Base-by-base conservation (phyloP, 1,140 invertebrate genomes). In the Mamestra configurata region DNA sequence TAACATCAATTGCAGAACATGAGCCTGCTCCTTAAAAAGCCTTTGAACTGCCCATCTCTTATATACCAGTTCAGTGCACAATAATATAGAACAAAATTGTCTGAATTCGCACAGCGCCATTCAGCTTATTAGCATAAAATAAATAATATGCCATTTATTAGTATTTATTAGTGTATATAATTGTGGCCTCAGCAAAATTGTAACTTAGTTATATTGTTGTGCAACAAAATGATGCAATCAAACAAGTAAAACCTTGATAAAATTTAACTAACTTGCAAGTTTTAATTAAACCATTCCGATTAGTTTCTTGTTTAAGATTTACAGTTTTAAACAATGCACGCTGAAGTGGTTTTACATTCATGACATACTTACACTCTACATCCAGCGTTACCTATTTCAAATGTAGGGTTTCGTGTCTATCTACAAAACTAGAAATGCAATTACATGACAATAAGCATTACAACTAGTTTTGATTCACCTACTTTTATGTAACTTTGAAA, bases 361-460 rank as follows among this genome's bases (percentile, higher is more conserved):
- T 40, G 18, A 66, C 61, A 66, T 40, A 66, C 61, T 20, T 66
- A 40, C 35, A 20, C 10, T 22, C 4, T 22, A 0, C 18, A 66
- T 37, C 3, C 8, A 40, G 35, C 5, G 11, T 66, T 22, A 66
- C n/a, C 31, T 13, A 61, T 4, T 37, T 57, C n/a, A 20, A 11
- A 10, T 37, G 6, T 64, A 20, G 35, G 35, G 18, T 66, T 66
- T 40, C 3, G 11, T 64, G 7, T 64, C 59, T 57, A 24, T 27
- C 53, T 15, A 57, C 22, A 20, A 24, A 66, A 66, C 35, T 66
- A 40, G 13, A 40, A 22, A 43, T 40, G 35, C 35, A 3, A 22
- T 20, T 20, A 66, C 61, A 22, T 43, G 61, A 66, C 61, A 66
- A 66, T 13, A 66, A 66, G 61, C 61, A 40, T 22, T 43, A 40